Evolutionary conservation across 2,888 invertebrate species (phyloP), one percentile per base, ranked within the genome.

Genomic region (Lamproptera curius): DNA sequence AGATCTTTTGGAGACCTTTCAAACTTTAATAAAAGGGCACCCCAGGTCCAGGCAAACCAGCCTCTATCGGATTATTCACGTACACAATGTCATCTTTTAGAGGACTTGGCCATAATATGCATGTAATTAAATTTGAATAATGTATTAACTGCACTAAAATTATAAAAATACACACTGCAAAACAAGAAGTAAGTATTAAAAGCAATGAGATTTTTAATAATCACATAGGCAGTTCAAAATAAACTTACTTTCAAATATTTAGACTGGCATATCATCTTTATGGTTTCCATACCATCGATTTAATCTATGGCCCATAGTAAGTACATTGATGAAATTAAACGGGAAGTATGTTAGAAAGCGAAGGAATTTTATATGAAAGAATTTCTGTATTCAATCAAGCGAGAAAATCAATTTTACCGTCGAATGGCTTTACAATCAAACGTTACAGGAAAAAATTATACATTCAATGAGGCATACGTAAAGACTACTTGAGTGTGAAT

Each of bases 401-500:
- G 59, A 72, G 64, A 72, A 74, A 74, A 73, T 70, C 58, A 52
- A 69, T 73, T 77, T 70, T 59, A 67, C 58, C 50, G 63, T 58
- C 56, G 57, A 59, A 52, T 64, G 63, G 53, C 35, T 76, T 76
- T 70, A 70, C 61, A 59, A 54, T 56, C 50, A 55, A 54, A 58
- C 57, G 52, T 56, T 46, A 48, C 51, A 55, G 52, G 51, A 38
- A 51, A 42, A 16, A 42, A 35, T 14, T 44, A 44, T 45, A 48
- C 17, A 17, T 28, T 43, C 16, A 36, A 6, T 11, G 13, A n/a
- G 31, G 16, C 35, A 36, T 31, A 28, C 23, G 9, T 38, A 17
- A 11, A 28, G 16, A 8, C 8, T 13, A n/a, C 28, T 16, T n/a
- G 10, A 20, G 4, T 23, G 34, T 3, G n/a, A 16, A 39, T 8